Base-by-base conservation (phyloP, 2,888 invertebrate species). In the Tetragonisca angustula region DNA sequence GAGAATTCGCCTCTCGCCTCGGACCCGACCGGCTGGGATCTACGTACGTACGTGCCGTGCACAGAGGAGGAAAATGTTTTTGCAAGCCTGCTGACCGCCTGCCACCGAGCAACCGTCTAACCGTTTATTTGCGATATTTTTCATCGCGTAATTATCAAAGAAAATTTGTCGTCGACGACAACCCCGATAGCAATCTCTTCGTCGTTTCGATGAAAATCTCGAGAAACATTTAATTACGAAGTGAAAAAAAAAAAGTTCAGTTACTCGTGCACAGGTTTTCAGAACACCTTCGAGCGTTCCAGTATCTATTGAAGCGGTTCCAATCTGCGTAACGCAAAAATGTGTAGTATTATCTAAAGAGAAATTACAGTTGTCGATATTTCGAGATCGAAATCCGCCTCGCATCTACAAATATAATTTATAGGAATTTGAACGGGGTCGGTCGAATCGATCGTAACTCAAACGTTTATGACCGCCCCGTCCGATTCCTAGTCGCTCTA, bases 361-460 rank as follows among this genome's bases (percentile, higher is more conserved):
- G 43, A 62, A 73, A 76, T 84, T 76, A 76, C 69, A 70, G 72
- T 77, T 71, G 81, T 72, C 85, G 75, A 85, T 72, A 75, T 77
- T 75, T 69, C 54, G 72, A 52, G 70, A 78, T 81, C 62, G 81
- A 85, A 32, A 81, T 78, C 78, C 64, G 85, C 67, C 71, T 69
- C 61, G 77, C 49, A 21, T 36, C 73, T 81, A 76, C 79, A 85
- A 85, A 81, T 85, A 81, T 85, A 85, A 85, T 85, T 85, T 81
- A 85, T 85, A 65, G 85, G 85, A 85, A 85, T 81, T 81, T 81
- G 81, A 85, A 76, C 85, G 85, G 85, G 78, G 78, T 76, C 85
- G 75, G 52, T 24, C 79, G 85, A 73, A 85, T 85, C 85, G 85
- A 81, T 85, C 85, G 85, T 85, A 85, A 85, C 70, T 85, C 85